Conservation (phyloP, 2,113 vertebrate species). For the Psilopsiagon aymara region DNA sequence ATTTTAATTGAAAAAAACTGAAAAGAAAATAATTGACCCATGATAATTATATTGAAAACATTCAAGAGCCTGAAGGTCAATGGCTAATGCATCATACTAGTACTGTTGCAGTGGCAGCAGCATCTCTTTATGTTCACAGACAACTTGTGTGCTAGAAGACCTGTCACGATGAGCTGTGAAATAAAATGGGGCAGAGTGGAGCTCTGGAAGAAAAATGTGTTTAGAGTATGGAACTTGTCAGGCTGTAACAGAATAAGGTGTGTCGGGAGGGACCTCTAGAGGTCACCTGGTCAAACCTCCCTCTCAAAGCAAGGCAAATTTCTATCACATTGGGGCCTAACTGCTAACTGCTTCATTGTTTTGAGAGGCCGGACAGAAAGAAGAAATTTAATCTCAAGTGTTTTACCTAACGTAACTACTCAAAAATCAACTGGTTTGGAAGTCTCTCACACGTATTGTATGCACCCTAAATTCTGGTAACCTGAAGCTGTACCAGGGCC, state of each 20-base stretch:
- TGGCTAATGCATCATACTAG: background rate
- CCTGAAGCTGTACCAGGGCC: background rate
- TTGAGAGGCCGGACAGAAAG: background rate
- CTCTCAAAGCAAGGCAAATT: background rate
- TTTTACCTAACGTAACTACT: background rate
- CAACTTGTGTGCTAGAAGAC: background rate
- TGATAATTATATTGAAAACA: background rate
- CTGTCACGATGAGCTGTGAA: background rate
- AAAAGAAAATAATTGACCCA: background rate
- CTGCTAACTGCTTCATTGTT: background rate
- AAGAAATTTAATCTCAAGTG: background rate
- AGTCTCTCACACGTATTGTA: fast-evolving
- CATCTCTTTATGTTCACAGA: background rate
- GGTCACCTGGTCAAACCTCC: background rate
- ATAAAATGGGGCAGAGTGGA: background rate
- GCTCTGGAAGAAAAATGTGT: background rate
- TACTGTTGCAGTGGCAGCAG: background rate
- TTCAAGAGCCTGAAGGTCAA: background rate
- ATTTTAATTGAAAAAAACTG: background rate
- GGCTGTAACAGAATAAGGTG: background rate
- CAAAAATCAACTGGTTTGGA: background rate
- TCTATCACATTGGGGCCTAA: background rate
- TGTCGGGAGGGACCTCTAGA: background rate
- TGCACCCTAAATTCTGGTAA: background rate
- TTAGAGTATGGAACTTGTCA: background rate